phyloP scores from a whole-genome alignment of 2,888 invertebrate genomes.

The Gasteruption jaculator region DNA sequence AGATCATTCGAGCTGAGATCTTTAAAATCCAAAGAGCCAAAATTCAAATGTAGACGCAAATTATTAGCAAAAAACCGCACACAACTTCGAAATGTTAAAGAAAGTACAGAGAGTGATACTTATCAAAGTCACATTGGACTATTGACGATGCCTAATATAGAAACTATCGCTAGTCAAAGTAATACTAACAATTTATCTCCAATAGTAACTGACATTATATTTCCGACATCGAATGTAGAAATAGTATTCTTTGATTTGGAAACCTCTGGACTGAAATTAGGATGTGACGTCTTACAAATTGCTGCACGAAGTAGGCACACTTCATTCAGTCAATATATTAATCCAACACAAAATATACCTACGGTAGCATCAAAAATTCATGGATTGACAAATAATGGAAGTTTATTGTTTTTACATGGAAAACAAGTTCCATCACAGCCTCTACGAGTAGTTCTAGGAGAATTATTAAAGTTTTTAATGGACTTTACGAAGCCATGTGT shows the following conservation, averaged over 20 bases:
- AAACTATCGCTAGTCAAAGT: too few relatives aligned
- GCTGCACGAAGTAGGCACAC: slow-evolving; percentile 12
- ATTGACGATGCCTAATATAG: too few relatives aligned
- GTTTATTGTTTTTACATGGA: too few relatives aligned
- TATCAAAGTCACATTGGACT: slow-evolving; percentile 13
- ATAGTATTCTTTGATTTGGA: slow-evolving; percentile 19
- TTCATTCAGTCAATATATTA: slow-evolving; percentile 9
- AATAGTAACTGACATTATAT: too few relatives aligned
- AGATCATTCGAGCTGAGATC: too few relatives aligned
- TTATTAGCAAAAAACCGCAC: slow-evolving; percentile 3
- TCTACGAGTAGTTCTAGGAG: too few relatives aligned
- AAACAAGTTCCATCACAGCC: too few relatives aligned
- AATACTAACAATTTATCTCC: too few relatives aligned
- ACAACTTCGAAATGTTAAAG: slow-evolving; percentile 11
- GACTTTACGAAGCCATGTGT: background rate
- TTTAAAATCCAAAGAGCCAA: slow-evolving; percentile 3
- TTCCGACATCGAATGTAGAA: too few relatives aligned
- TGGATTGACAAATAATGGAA: slow-evolving; percentile 11
- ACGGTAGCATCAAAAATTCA: slow-evolving; percentile 11
- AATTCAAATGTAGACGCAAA: slow-evolving; percentile 9
- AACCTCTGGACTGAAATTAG: slow-evolving; percentile 11
- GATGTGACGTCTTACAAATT: too few relatives aligned
- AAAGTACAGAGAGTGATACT: slow-evolving; percentile 7
- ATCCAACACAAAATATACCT: slow-evolving; percentile 14
- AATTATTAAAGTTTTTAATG: slow-evolving; percentile 3